Conservation (phyloP, 2,113 vertebrate species). For the Taxidea taxus region DNA sequence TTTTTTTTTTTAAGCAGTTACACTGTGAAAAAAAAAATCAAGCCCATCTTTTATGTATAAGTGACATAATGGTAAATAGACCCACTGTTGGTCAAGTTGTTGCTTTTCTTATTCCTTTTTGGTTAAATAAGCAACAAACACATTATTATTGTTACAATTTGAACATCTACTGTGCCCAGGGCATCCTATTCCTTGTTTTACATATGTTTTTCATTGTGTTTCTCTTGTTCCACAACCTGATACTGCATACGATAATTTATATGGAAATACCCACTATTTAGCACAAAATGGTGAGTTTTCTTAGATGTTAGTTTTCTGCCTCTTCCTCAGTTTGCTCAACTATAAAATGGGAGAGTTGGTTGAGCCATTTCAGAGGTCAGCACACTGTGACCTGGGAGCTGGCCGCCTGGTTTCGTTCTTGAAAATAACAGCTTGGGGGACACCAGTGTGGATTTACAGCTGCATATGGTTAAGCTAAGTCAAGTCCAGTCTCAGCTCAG, state of each 20-base stretch:
- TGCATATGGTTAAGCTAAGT: not conserved
- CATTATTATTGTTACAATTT: not conserved
- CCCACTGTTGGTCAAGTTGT: not conserved
- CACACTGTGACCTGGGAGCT: not conserved
- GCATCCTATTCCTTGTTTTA: not conserved
- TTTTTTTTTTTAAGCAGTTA: not conserved
- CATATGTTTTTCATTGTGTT: not conserved
- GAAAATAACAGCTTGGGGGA: not conserved
- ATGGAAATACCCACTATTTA: not conserved
- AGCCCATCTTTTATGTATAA: not conserved
- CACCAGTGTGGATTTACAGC: too few relatives aligned
- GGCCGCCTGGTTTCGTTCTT: not conserved
- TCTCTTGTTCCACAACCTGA: slow-evolving; percentile 15
- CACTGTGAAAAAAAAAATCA: not conserved
- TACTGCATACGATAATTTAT: not conserved
- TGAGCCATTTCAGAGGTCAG: not conserved
- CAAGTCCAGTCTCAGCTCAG: not conserved
- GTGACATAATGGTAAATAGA: not conserved
- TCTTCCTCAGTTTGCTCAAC: not conserved
- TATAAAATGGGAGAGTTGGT: not conserved
- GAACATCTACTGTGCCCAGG: not conserved
- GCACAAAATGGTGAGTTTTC: not conserved
- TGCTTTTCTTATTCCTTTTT: not conserved
- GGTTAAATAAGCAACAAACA: slow-evolving; percentile 27
- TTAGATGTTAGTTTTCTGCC: not conserved